Conservation (phyloP, 2,888 invertebrate species). For the Axea sp. region DNA sequence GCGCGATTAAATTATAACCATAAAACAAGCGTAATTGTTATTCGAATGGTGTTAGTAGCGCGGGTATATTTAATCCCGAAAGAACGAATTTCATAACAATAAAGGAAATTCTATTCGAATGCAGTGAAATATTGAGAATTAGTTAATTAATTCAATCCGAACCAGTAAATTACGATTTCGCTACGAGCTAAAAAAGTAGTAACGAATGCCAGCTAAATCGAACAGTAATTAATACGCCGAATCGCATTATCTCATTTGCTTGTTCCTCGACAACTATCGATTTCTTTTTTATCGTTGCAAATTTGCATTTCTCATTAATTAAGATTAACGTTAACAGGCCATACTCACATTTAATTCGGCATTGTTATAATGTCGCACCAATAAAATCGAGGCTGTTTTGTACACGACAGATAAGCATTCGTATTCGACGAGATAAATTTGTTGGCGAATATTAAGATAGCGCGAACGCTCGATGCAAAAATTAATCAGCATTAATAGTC, state of each 20-base stretch:
- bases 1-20: not conserved
- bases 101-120: constrained; percentile 44
- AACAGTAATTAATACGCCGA: constrained; percentile 56
- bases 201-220: constrained; percentile 50
- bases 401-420: constrained; percentile 33
- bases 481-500: constrained; percentile 24
- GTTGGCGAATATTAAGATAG: constrained; percentile 34
- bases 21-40: constrained; percentile 13
- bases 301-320: constrained; percentile 61
- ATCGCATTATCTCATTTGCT: constrained; percentile 53
- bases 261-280: constrained; percentile 53
- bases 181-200: constrained; percentile 35
- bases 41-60: constrained; percentile 1
- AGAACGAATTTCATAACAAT: constrained; percentile 31
- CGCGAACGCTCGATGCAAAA: constrained; percentile 7
- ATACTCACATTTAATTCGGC: constrained; percentile 43
- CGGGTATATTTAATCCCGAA: constrained; percentile 14
- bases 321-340: constrained; percentile 54
- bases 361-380: constrained; percentile 41
- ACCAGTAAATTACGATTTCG: constrained; percentile 52
- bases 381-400: constrained; percentile 44
- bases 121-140: constrained; percentile 55
- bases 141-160: constrained; percentile 55
- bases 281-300: constrained; percentile 38
- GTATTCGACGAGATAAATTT: constrained; percentile 27